Evolutionary conservation across 2,113 vertebrate genomes (phyloP), one percentile per base, ranked within the genome.

Genomic region (Sturnira hondurensis): DNA sequence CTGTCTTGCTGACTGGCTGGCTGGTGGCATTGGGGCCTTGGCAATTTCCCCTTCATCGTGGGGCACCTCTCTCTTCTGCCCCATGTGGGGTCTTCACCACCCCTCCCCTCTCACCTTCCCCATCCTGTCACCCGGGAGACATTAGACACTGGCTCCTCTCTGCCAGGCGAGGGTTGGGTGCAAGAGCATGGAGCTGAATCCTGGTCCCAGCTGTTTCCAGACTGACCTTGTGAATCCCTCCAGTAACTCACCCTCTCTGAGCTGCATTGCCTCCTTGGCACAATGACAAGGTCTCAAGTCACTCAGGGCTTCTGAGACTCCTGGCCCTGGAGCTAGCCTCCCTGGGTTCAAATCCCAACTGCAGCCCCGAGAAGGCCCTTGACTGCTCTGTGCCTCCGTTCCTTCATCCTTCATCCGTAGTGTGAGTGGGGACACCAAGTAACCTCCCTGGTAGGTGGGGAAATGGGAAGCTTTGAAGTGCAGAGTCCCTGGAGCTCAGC

Each of bases 71-170:
- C 7, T 84, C 15, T 38, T 31, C 65, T 19, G 1, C 4, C 26
- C 20, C 4, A 0, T 0, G 20, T n/a, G 43, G 4, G 43, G 15
- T 41, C 31, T 3, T 20, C 36, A 0, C 7, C 2, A 5, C 16
- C 33, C 5, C 5, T 20, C 9, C 0, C n/a, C n/a, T 1, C 33
- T 31, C 4, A 0, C 1, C 22, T 5, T 22, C 45, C 50, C 22
- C 11, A 47, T 52, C 36, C n/a, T 16, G 19, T 13, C 24, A 2
- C 28, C 19, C 0, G 1, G 19, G 19, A 50, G 45, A 26, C 4
- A 5, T 20, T 12, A 5, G 26, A 28, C 54, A 22, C 67, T 1
- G 52, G 22, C 43, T 22, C 19, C 28, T 10, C 56, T 28, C 68
- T 0, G 5, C 68, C 68, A 74, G 82, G 95, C 73, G 58, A 0